phyloP scores from a whole-genome alignment of 1,140 invertebrate genomes.

The Hycleus cichorii region DNA sequence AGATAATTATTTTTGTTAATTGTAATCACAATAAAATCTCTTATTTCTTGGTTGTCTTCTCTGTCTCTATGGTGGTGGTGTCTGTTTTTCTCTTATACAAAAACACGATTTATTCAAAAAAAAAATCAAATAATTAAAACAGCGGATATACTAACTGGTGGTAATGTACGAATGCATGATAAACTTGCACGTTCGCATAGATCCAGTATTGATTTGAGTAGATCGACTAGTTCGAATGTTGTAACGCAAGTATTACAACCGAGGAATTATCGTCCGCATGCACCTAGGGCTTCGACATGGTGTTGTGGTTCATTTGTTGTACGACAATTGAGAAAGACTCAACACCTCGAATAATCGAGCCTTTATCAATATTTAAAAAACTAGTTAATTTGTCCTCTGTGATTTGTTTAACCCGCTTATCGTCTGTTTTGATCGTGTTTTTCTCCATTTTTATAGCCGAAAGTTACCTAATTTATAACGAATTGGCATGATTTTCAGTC shows the following conservation, averaged over 20 bases:
- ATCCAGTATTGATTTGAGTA: conserved; percentile 38
- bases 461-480: background rate
- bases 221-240: conserved; percentile 40
- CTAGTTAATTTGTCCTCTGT: background rate
- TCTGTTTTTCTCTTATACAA: conserved; percentile 26
- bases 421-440: conserved; percentile 1
- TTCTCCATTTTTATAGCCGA: background rate
- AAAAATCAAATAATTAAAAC: conserved; percentile 14
- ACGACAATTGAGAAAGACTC: conserved; percentile 51
- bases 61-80: conserved; percentile 39
- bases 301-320: conserved; percentile 53
- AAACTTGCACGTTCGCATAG: conserved; percentile 48
- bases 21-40: background rate
- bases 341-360: conserved; percentile 47
- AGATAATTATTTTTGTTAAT: background rate
- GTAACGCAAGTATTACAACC: conserved; percentile 39
- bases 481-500: conserved; percentile 21
- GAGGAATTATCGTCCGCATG: conserved; percentile 40
- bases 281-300: conserved; percentile 52
- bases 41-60: background rate
- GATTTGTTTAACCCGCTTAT: too few relatives aligned
- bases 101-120: too few relatives aligned
- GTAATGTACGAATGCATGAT: conserved; percentile 59
- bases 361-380: conserved; percentile 1
- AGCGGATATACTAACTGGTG: conserved; percentile 55